Conservation (phyloP, 1,140 invertebrate genomes). For the Lethrus apterus region DNA sequence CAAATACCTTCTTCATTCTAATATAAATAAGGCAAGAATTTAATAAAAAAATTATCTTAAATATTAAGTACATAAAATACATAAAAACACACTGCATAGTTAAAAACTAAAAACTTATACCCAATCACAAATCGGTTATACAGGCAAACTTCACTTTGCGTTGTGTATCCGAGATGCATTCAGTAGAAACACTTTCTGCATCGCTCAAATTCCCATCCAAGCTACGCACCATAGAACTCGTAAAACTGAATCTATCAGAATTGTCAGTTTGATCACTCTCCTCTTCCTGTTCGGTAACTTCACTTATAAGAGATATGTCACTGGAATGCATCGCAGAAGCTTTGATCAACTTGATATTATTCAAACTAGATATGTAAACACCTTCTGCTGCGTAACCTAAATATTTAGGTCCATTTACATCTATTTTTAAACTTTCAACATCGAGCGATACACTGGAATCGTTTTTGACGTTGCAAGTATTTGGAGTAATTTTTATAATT, state of each 20-base stretch:
- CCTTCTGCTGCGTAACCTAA: slow-evolving; percentile 42
- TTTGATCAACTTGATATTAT: slow-evolving; percentile 8
- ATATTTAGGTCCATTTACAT: slow-evolving; percentile 50
- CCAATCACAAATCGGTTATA: slow-evolving; percentile 5
- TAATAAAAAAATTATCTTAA: no score
- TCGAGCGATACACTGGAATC: slow-evolving; percentile 26
- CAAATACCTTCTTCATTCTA: no score
- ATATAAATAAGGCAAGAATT: no score
- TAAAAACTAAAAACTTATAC: no score
- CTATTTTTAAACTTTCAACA: slow-evolving; percentile 39
- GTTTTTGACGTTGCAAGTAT: slow-evolving; percentile 35
- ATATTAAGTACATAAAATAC: no score
- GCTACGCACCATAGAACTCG: slow-evolving; percentile 40
- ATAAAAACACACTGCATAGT: no score
- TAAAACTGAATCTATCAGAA: slow-evolving; percentile 39
- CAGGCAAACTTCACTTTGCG: slow-evolving; percentile 5
- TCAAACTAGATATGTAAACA: slow-evolving; percentile 22
- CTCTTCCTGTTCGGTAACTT: slow-evolving; percentile 17
- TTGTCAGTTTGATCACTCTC: no score
- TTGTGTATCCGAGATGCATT: background rate
- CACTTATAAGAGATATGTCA: slow-evolving; percentile 7
- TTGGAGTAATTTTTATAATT: slow-evolving; percentile 46
- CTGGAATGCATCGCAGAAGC: background rate
- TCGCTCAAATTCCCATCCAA: slow-evolving; percentile 30
- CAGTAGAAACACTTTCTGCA: slow-evolving; percentile 13